Evolutionary conservation across 2,888 invertebrate genomes (phyloP), one percentile per base, ranked within the genome.

Genomic region (Cheilosia urbana): DNA sequence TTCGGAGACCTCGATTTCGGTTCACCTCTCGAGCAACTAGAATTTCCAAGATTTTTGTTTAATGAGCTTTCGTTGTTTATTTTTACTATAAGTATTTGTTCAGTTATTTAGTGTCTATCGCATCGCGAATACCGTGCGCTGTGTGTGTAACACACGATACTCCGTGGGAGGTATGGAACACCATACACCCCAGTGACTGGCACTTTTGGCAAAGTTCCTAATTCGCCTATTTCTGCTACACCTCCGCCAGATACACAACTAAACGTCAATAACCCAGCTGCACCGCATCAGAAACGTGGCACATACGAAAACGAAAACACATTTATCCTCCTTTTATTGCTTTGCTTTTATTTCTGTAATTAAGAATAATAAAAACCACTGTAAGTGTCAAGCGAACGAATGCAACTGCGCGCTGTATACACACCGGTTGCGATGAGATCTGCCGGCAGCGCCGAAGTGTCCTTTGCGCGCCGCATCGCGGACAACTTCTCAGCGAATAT

Each of bases 141-240:
- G 27, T 27, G 27, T 27, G 27, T 6, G 5, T 27, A 27, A 27
- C 27, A 27, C 27, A 27, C 27, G 72, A 37, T 55, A 66, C 80
- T 84, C 71, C 57, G 84, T 75, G 66, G 84, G 84, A 80, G 84
- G 76, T 81, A 69, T n/a, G 24, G 30, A 58, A 75, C 63, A 55
- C 57, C 71, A 53, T 40, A 45, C 7, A 65, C 47, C 42, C 42
- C 42, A 63, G 21, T 81, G 84, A 85, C 69, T 85, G 84, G 75
- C 80, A 76, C 66, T 85, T 85, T 81, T 85, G 84, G 84, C 84
- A 85, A 71, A 37, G 63, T 76, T 80, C 84, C 84, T 76, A 85
- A 85, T 85, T 85, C 40, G 75, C 79, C 58, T 24, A 57, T 13
- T 21, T 40, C 40, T 11, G 19, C 55, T 17, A 19, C 27, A 19